Base-by-base conservation (phyloP, 1,140 invertebrate genomes). In the Pemphigus obesinymphae region DNA sequence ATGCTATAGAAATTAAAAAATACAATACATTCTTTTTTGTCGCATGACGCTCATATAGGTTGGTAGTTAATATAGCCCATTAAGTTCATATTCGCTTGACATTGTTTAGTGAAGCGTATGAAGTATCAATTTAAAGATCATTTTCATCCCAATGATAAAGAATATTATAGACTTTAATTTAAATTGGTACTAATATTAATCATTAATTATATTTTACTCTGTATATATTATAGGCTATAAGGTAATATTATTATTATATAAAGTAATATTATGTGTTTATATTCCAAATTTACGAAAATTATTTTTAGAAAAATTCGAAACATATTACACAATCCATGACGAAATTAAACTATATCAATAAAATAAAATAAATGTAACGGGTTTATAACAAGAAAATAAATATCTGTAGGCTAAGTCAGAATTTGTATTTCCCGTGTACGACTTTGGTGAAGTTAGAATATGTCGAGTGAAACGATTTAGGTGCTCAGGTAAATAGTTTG, bases 401-500 rank as follows among this genome's bases (percentile, higher is more conserved):
- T 45, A 72, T 43, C 13, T 29, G 23, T 29, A 45, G 50, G 23
- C 68, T 15, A 70, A 45, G 43, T 48, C 23, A 29, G 6, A 10
- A 45, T 73, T 73, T 50, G 31, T 40, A 50, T 50, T 73, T 4
- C 4, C n/a, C 7, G n/a, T 48, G 15, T 48, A 20, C 20, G 45
- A 48, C 43, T 50, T 48, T 31, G 29, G 8, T n/a, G 70, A 48
- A 31, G 70, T 31, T 48, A 26, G 26, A 31, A 50, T 72, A 48
- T 48, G 23, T 73, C 43, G 43, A 73, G 73, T 78, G 31, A 58
- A 78, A 58, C 53, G 31, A 78, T 37, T 58, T 40, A 58, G 50
- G 34, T 58, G 50, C 34, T 37, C 73, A 78, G 34, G 73, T 78
- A 58, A 78, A 78, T 78, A 78, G 73, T 78, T 78, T 37, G 50